These are phyloP conservation scores for Aphaenogaster ashmeadi DNA, from an alignment of 1,140 invertebrate genomes.

Conservation along the genomic window DNA sequence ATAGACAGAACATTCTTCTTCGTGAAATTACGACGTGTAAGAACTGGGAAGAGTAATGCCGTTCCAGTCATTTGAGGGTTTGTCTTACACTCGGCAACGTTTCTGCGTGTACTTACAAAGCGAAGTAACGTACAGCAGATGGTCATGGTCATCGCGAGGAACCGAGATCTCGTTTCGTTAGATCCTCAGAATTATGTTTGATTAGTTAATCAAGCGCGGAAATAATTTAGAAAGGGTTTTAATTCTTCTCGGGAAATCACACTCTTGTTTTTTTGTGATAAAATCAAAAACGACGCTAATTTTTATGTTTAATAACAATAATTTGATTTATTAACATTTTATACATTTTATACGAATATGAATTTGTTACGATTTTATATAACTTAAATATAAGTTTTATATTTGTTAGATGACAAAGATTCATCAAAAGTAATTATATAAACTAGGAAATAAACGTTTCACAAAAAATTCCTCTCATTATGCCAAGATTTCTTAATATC, in stretches of 20 bases:
- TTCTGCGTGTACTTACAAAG: slow-evolving; percentile 52
- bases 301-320: background rate
- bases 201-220: slow-evolving; percentile 63
- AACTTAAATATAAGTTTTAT: background rate
- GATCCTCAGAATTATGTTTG: slow-evolving; percentile 69
- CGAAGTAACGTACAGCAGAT: slow-evolving; percentile 71
- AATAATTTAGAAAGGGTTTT: slow-evolving; percentile 61
- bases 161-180: slow-evolving; percentile 71
- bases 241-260: slow-evolving; percentile 28
- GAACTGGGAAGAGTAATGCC: slow-evolving; percentile 55
- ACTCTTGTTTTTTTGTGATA: background rate
- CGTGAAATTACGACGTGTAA: slow-evolving; percentile 46
- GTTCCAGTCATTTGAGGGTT: slow-evolving; percentile 69
- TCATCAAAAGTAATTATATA: background rate
- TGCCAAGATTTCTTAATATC: background rate
- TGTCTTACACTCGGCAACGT: slow-evolving; percentile 60
- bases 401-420: background rate
- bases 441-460: background rate
- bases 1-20: slow-evolving; percentile 49
- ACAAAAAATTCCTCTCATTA: background rate
- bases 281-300: background rate
- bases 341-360: background rate
- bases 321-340: background rate
- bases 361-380: background rate
- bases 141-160: slow-evolving; percentile 65